A percentile compares a stretch with the other conserved stretches of the same genome.
phyloP scores from a whole-genome alignment of 2,888 invertebrate genomes.

The Nymphalis polychloros region DNA sequence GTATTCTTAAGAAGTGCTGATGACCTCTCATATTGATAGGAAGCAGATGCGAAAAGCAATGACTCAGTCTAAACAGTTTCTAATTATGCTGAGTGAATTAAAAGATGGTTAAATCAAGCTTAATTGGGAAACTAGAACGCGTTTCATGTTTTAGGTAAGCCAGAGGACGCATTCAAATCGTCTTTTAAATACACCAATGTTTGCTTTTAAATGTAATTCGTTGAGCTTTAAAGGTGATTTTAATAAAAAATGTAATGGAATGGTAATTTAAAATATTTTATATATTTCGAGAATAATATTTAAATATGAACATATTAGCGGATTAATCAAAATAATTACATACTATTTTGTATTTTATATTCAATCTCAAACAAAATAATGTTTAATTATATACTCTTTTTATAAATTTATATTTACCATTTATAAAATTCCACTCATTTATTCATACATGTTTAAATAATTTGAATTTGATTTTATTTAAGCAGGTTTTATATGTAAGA shows the following conservation, averaged over 20 bases:
- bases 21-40: constrained; percentile 28
- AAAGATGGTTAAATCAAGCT: constrained; percentile 13
- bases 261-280: background rate
- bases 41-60: constrained; percentile 10
- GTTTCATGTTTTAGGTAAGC: background rate
- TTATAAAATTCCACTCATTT: no score
- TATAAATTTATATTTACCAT: no score
- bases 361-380: no score
- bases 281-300: background rate
- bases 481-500: no score
- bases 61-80: constrained; percentile 23
- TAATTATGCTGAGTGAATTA: constrained; percentile 19
- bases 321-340: no score
- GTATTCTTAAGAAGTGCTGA: constrained; percentile 18
- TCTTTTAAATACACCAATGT: background rate
- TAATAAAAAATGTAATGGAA: background rate
- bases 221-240: background rate
- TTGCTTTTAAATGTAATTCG: background rate
- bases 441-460: background rate
- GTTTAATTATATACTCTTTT: no score
- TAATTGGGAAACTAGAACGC: constrained; percentile 16
- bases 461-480: no score
- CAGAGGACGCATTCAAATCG: background rate
- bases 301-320: background rate
- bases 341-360: no score